Percentiles rank a stretch among this genome's conserved stretches.
These are phyloP conservation scores for Macropodus opercularis DNA, from an alignment of 2,797 vertebrate genomes.

Conservation along the genomic window DNA sequence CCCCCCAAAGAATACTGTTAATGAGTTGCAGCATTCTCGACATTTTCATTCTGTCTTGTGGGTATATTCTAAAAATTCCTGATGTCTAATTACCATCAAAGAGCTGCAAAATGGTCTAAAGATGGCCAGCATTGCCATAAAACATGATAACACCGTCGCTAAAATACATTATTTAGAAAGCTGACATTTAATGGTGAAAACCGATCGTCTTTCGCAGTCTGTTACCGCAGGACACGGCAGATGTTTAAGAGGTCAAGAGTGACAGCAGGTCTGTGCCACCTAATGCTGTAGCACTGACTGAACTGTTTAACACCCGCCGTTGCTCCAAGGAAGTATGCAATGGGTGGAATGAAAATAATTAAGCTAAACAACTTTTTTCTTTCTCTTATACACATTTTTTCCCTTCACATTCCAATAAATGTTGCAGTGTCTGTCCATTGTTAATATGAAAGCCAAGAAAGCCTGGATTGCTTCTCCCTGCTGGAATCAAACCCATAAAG, in stretches of 20 bases:
- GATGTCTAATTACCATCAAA: conserved; percentile 75
- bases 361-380: conserved; percentile 26
- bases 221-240: conserved; percentile 26
- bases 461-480: conserved; percentile 28
- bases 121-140: conserved; percentile 52
- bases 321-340: conserved; percentile 38
- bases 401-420: conserved; percentile 37
- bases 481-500: conserved; percentile 49
- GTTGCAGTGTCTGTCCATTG: conserved; percentile 36
- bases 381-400: conserved; percentile 26
- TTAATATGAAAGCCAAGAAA: conserved; percentile 44
- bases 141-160: conserved; percentile 12
- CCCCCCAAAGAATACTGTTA: conserved; percentile 77
- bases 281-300: conserved; percentile 43
- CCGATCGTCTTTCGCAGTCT: conserved; percentile 29
- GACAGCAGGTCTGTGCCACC: conserved; percentile 21
- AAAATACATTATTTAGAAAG: conserved; percentile 34
- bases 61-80: conserved; percentile 77
- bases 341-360: conserved; percentile 52
- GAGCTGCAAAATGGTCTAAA: conserved; percentile 57
- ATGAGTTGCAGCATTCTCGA: conserved; percentile 77
- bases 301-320: conserved; percentile 46
- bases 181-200: conserved; percentile 45
- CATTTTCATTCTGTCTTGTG: conserved; percentile 75
- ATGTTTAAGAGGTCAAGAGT: conserved; percentile 58